Percentiles rank a stretch among this genome's conserved stretches.
Evolutionary conservation across 2,797 vertebrate genomes (phyloP).

Genomic region (Carapus acus): DNA sequence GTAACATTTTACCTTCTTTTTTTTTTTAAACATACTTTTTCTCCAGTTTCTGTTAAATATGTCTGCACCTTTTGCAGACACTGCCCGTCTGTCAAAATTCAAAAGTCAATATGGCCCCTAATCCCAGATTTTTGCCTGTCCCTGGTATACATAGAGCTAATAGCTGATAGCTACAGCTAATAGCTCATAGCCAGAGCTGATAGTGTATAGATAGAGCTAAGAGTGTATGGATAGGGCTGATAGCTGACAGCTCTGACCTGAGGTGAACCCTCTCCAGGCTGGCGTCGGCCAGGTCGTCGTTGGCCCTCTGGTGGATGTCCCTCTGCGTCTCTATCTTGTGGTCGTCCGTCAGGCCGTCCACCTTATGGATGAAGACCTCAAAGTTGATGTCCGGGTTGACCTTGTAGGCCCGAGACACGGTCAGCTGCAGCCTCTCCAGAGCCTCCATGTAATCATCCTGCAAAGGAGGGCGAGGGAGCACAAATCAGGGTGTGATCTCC

Average conservation of each 20-base stretch:
- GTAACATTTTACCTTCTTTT: no score
- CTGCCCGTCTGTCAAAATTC: no score
- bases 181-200: no score
- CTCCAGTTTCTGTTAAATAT: no score
- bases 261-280: slow-evolving; percentile 93
- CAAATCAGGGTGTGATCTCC: background rate
- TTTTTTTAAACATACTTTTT: no score
- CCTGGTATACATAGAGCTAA: no score
- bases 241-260: slow-evolving; percentile 82
- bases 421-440: slow-evolving; percentile 86
- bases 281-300: slow-evolving; percentile 90
- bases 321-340: slow-evolving; percentile 98
- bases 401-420: slow-evolving; percentile 93
- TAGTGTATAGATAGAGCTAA: no score
- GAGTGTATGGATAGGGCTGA: no score
- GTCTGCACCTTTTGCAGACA: no score
- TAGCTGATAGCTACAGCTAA: no score
- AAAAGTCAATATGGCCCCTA: no score
- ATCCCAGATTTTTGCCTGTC: no score
- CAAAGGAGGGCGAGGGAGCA: slow-evolving; percentile 2
- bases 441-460: slow-evolving; percentile 98
- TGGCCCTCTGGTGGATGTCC: slow-evolving; percentile 96
- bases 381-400: slow-evolving; percentile 98
- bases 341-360: slow-evolving; percentile 94
- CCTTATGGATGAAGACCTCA: slow-evolving; percentile 99